Evolutionary conservation across 2,113 vertebrate genomes (phyloP).

Genomic region (Corythaixoides concolor): DNA sequence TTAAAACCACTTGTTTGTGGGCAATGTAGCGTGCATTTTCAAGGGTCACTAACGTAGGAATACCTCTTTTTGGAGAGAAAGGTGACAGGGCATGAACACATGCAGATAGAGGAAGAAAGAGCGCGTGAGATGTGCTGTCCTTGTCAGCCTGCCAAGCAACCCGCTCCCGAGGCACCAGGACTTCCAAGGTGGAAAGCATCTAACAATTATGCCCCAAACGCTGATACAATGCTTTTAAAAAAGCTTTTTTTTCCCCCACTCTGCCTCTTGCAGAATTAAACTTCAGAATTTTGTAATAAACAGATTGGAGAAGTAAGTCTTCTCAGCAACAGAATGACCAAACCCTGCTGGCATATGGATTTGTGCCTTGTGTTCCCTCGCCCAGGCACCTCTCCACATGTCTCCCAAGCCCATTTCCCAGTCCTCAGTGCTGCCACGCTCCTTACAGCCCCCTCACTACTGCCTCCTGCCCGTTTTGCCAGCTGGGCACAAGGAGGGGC

Average conservation of each 20-base stretch:
- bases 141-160: background rate
- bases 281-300: background rate
- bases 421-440: accelerated
- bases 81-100: background rate
- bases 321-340: background rate
- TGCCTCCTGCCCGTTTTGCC: background rate
- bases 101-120: background rate
- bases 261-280: background rate
- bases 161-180: background rate
- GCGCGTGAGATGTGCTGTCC: background rate
- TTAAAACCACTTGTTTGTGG: background rate
- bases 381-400: background rate
- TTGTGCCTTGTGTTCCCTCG: background rate
- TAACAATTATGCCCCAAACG: background rate
- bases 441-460: background rate
- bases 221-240: background rate
- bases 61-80: background rate
- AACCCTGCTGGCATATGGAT: background rate
- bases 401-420: background rate
- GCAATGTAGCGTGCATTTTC: background rate
- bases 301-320: background rate
- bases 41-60: background rate
- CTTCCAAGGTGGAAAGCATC: background rate
- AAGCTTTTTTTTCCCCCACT: background rate
- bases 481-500: background rate